Conservation (phyloP, 2,113 vertebrate genomes). For the Pachypanchax playfairii region DNA sequence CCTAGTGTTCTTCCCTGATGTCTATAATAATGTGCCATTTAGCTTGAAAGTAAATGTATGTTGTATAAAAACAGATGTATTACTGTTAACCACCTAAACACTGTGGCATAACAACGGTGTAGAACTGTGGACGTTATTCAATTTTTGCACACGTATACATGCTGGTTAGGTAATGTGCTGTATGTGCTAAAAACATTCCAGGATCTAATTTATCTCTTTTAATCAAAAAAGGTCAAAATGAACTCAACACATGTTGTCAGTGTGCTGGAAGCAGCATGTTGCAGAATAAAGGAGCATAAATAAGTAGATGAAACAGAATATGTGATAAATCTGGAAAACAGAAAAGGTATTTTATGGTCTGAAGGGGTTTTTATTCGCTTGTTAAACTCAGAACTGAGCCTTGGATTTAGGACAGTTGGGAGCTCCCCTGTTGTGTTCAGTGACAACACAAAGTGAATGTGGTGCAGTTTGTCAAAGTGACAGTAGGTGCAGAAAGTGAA, state of each 20-base stretch:
- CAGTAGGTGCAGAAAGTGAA: not conserved
- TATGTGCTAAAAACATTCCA: not conserved
- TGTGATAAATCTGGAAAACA: slow-evolving; percentile 13
- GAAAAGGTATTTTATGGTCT: slow-evolving; percentile 8
- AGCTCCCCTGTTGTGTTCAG: not conserved
- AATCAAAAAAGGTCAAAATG: not conserved
- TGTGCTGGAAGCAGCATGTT: slow-evolving; percentile 3
- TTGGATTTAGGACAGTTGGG: not conserved
- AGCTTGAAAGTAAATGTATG: no score
- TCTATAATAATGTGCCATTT: no score
- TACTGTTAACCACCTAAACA: no score
- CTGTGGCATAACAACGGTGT: no score
- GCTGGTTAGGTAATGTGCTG: no score
- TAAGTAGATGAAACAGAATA: slow-evolving; percentile 6
- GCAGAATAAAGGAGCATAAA: not conserved
- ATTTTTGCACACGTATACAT: no score
- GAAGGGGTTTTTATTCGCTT: slow-evolving; percentile 8
- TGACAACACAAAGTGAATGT: not conserved
- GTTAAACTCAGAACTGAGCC: not conserved
- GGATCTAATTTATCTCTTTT: not conserved
- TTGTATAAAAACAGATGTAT: no score
- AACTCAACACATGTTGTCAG: not conserved
- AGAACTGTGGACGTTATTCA: no score
- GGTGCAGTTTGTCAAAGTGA: not conserved
- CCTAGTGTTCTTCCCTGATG: no score